These are phyloP conservation scores for Microplitis demolitor DNA, from an alignment of 1,140 invertebrate species.

Conservation along the genomic window DNA sequence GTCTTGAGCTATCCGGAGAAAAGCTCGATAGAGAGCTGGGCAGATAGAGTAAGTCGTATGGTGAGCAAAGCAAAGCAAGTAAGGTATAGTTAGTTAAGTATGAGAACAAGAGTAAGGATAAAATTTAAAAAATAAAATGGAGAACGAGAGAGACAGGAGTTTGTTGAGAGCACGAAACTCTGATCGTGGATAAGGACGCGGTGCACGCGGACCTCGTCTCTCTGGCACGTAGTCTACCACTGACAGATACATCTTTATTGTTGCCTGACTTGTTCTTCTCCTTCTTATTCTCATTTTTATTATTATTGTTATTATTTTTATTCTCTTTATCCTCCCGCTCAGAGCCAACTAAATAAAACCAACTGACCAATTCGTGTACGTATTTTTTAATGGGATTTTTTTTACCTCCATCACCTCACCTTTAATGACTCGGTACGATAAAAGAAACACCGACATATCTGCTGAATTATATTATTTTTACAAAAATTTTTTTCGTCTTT, in stretches of 20 bases:
- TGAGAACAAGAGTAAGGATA: conserved; percentile 12
- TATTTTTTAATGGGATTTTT: not conserved
- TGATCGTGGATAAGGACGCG: conserved; percentile 8
- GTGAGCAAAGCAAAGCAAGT: too few relatives aligned
- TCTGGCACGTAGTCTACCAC: conserved; percentile 29
- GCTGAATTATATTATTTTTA: too few relatives aligned
- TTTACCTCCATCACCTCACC: not conserved
- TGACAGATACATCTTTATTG: conserved; percentile 51
- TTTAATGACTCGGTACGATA: conserved; percentile 3
- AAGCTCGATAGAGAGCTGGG: too few relatives aligned
- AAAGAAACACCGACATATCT: not conserved
- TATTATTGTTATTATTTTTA: not conserved
- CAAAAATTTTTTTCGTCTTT: too few relatives aligned
- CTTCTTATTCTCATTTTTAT: not conserved
- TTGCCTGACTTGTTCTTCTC: conserved; percentile 7
- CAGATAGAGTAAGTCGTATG: too few relatives aligned
- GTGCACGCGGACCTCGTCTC: conserved; percentile 12
- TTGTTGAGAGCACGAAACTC: not conserved
- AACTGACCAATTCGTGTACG: not conserved
- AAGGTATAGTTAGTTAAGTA: too few relatives aligned
- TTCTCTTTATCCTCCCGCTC: too few relatives aligned
- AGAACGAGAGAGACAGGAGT: conserved; percentile 32
- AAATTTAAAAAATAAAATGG: conserved; percentile 19
- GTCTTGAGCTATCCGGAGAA: too few relatives aligned
- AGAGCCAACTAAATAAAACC: too few relatives aligned